Evolutionary conservation across 2,113 vertebrate genomes (phyloP).

Genomic region (Megaceryle torquata): DNA sequence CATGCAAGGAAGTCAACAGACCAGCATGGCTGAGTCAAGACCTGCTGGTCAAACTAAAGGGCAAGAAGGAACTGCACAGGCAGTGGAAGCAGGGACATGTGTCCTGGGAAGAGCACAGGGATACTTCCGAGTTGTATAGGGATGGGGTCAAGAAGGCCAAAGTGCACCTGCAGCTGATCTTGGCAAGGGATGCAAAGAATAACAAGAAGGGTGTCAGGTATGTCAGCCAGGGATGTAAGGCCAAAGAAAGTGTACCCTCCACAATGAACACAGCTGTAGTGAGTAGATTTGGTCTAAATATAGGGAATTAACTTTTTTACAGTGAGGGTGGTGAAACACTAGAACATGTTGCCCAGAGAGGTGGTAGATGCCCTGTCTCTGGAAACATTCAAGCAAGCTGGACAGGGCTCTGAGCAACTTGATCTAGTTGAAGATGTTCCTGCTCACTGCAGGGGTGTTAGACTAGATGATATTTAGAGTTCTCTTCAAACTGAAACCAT

Average conservation of each 20-base stretch:
- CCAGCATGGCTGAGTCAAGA: not conserved
- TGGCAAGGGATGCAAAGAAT: not conserved
- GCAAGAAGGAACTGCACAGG: not conserved
- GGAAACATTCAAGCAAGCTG: not conserved
- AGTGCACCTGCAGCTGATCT: not conserved
- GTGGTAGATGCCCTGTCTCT: too few species aligned
- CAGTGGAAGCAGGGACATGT: not conserved
- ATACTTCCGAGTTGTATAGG: not conserved
- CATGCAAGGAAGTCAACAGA: not conserved
- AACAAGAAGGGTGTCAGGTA: not conserved
- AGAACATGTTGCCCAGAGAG: not conserved
- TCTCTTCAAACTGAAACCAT: not conserved
- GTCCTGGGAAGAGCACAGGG: not conserved
- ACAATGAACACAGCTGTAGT: not conserved
- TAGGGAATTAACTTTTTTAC: not conserved
- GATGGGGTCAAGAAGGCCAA: not conserved
- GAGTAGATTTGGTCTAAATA: not conserved
- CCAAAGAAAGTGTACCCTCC: accelerated
- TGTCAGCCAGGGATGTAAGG: not conserved
- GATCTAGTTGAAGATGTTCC: not conserved
- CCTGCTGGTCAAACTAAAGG: not conserved
- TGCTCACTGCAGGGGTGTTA: not conserved
- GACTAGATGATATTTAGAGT: not conserved
- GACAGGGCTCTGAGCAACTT: not conserved
- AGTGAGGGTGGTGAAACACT: not conserved